Evolutionary conservation across 2,113 vertebrate genomes (phyloP).

Genomic region (Periophthalmus modestus): DNA sequence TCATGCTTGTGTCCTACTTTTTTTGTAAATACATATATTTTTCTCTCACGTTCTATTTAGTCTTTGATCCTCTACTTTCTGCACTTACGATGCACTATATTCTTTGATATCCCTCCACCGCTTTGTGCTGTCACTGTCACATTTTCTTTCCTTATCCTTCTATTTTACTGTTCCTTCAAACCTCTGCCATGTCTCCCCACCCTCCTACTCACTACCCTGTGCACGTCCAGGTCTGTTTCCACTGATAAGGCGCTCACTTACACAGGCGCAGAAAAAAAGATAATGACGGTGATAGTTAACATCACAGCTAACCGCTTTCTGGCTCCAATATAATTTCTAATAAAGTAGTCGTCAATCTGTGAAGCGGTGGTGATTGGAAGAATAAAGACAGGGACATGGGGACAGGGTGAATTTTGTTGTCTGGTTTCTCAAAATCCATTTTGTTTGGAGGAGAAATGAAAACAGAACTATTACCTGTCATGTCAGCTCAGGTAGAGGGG

Average conservation of each 20-base stretch:
- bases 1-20: slow-evolving; percentile 14
- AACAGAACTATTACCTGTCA: slow-evolving; percentile 57
- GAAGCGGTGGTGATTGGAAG: slow-evolving; percentile 1
- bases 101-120: slow-evolving; percentile 46
- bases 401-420: not conserved
- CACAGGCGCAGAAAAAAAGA: slow-evolving; percentile 28
- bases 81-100: slow-evolving; percentile 36
- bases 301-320: slow-evolving; percentile 51
- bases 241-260: slow-evolving; percentile 66
- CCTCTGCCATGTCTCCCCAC: not conserved
- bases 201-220: slow-evolving; percentile 57
- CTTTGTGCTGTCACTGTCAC: slow-evolving; percentile 24
- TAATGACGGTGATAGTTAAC: slow-evolving; percentile 51
- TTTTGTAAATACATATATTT: slow-evolving; percentile 30
- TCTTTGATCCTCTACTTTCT: slow-evolving; percentile 35
- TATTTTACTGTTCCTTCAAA: slow-evolving; percentile 43
- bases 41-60: slow-evolving; percentile 24
- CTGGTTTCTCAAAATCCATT: slow-evolving; percentile 23
- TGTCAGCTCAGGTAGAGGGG: slow-evolving; percentile 26
- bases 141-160: slow-evolving; percentile 58
- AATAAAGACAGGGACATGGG: slow-evolving; percentile 10
- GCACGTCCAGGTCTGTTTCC: slow-evolving; percentile 74
- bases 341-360: slow-evolving; percentile 64
- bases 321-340: slow-evolving; percentile 54
- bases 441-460: slow-evolving; percentile 37